Evolutionary conservation across 2,797 vertebrate genomes (phyloP), one percentile per base, ranked within the genome.

Genomic region (Gambusia yucatana): DNA sequence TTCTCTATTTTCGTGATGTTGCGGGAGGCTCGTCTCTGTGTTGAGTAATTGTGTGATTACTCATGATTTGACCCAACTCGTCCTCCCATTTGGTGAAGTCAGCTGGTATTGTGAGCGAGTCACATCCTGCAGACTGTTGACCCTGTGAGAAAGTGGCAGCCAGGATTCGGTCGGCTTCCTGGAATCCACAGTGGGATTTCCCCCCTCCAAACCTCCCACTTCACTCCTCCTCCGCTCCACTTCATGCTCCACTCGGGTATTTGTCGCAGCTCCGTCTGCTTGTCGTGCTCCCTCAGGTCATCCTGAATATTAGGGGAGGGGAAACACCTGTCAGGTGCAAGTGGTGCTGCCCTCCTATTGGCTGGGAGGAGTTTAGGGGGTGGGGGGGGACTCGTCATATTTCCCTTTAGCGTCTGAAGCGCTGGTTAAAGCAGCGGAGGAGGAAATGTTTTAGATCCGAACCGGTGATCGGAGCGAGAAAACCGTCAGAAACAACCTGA

Each of bases 241-340:
- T 22, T 16, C 4, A 52, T 55, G 33, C 44, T 41, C n/a, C 43
- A 79, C 70, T 84, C 9, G 79, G 77, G 46, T 67, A 69, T 72
- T 77, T 44, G 63, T 41, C 20, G 8, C 36, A 13, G 65, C 16
- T 13, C 44, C 4, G 43, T 20, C 79, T 52, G 43, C 77, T 81
- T 48, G 73, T 80, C 79, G 25, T 79, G 72, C 78, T 30, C 79
- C 85, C 81, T 22, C 83, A 80, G 59, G 61, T 48, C 77, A 17
- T 43, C 16, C 63, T n/a, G 25, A 41, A 4, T 39, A 39, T 22
- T 10, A 41, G 77, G 48, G 25, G 57, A 46, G 57, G 1, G 4
- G 1, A 6, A 52, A 3, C 90, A 93, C 92, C 91, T 92, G 88
- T 77, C 93, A 95, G 95, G 94, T 94, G 88, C 77, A 88, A 77